Percentiles rank a stretch among this genome's conserved stretches.
Conservation (phyloP, 2,797 vertebrate species). For the Ibycter americanus region DNA sequence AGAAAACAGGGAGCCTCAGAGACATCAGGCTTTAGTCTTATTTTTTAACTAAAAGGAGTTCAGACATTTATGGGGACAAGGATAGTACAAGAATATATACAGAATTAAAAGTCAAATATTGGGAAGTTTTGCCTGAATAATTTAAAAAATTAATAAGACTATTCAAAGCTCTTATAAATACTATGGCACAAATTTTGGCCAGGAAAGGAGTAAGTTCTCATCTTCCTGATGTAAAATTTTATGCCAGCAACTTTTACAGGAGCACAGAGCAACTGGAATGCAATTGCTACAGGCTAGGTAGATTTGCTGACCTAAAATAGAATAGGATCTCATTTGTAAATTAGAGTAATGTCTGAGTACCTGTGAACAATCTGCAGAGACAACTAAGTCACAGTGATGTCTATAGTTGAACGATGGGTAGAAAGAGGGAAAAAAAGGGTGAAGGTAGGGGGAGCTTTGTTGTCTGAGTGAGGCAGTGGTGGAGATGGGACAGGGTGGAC, state of each 20-base stretch:
- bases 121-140: fast-evolving
- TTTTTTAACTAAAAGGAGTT: not conserved
- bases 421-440: not conserved
- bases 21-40: not conserved
- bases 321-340: not conserved
- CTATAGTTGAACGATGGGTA: not conserved
- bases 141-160: not conserved
- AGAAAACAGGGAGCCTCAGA: not conserved
- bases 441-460: not conserved
- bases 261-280: not conserved
- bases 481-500: not conserved
- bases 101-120: not conserved
- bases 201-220: not conserved
- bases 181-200: not conserved
- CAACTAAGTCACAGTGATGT: not conserved
- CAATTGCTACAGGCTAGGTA: not conserved
- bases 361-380: not conserved
- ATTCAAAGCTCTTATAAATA: not conserved
- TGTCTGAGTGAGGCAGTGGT: not conserved
- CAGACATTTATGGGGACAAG: not conserved
- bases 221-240: not conserved
- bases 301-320: not conserved
- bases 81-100: not conserved
- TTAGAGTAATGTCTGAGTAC: not conserved
- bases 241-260: not conserved